phyloP scores from a whole-genome alignment of 2,113 vertebrate species.

The Meriones unguiculatus region DNA sequence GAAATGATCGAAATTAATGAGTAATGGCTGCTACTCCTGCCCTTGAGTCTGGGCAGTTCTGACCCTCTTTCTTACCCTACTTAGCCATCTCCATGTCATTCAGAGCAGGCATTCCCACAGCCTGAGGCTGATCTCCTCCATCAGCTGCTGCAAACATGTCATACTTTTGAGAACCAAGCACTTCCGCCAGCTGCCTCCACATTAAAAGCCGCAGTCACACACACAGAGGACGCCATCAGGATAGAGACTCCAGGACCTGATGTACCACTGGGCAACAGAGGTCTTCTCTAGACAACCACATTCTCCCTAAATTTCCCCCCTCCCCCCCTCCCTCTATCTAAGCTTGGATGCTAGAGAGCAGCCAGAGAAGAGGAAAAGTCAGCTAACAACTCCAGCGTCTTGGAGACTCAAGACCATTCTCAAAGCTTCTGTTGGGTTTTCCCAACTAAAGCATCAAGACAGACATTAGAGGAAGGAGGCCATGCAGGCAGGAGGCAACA shows the following conservation, averaged over 20 bases:
- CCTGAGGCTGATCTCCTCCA: background rate
- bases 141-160: background rate
- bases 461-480: background rate
- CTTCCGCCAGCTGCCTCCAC: background rate
- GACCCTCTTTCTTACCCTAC: background rate
- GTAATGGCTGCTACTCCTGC: background rate
- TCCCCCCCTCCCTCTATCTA: background rate
- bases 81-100: background rate
- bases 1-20: background rate
- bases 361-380: background rate
- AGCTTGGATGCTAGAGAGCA: background rate
- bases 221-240: background rate
- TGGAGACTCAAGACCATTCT: background rate
- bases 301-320: background rate
- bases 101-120: background rate
- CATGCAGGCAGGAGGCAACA: background rate
- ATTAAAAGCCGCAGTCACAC: background rate
- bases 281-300: background rate
- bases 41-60: background rate
- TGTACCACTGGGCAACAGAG: background rate
- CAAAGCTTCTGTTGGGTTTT: background rate
- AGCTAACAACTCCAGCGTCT: background rate
- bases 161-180: constrained; percentile 13
- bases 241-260: background rate
- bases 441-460: background rate